Evolutionary conservation across 2,888 invertebrate genomes (phyloP), one percentile per base, ranked within the genome.

Genomic region (Baccha elongata): DNA sequence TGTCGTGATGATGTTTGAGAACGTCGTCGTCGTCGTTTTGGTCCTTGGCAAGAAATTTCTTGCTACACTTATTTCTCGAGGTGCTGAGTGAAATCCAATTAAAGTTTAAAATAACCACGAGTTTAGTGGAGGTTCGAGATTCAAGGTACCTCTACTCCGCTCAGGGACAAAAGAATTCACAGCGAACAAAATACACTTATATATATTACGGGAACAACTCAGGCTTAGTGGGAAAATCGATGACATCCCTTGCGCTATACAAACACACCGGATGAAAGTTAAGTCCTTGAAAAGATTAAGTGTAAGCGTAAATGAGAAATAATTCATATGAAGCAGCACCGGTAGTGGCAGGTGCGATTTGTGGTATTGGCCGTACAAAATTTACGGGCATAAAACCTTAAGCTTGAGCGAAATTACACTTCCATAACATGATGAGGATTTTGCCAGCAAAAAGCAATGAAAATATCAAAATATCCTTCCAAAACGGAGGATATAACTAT

Each of bases 231-330:
- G n/a, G 44, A 62, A 62, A 62, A 62, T 68, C 74, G 67, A 68
- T 40, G 60, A 15, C 21, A 21, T 23, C 37, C 37, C 35, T 13
- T 29, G 29, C 40, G 23, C 23, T 23, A 23, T 5, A 3, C 5
- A 23, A 4, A 23, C 23, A 44, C 26, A 44, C 44, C 58, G 50
- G 19, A 58, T 37, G n/a, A 53, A 21, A 44, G 64, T 65, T 71
- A 21, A 44, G 64, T 65, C 76, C 72, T 72, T 72, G 48, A 13
- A 48, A 65, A 72, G 52, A 65, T 79, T 64, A 71, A 78, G 42
- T 69, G 48, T 68, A 42, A 44, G 62, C 64, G 73, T 53, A 80
- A 74, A 74, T 74, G 68, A 50, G 48, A 64, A 74, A 80, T 80
- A 80, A 80, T 81, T 75, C 80, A 81, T 64, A 64, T 52, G 79